Conservation (phyloP, 2,797 vertebrate genomes). For the Catostomus latipinnis region DNA sequence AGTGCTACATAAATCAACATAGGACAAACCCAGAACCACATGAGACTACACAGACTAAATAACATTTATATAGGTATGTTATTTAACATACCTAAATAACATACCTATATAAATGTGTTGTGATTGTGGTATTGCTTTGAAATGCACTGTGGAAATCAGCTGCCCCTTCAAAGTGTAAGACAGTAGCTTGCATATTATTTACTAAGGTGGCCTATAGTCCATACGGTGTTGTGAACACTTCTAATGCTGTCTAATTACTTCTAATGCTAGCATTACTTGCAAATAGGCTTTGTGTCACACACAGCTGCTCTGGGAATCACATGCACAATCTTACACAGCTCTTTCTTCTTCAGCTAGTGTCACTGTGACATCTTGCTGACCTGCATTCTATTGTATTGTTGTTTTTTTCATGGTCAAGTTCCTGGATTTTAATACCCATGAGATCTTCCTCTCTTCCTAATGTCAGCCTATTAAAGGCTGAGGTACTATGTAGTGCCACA, state of each 20-base stretch:
- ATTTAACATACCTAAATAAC: too few species aligned
- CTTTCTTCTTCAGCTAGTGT: not conserved
- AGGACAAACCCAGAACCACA: too few species aligned
- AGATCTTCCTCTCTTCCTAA: not conserved
- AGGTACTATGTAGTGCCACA: conserved; percentile 12
- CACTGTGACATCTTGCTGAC: not conserved
- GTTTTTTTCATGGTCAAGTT: conserved; percentile 12
- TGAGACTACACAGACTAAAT: too few species aligned
- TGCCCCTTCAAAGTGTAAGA: not conserved
- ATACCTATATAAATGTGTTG: not conserved
- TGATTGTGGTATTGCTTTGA: not conserved
- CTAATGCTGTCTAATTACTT: conserved; percentile 60
- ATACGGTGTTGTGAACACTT: conserved; percentile 46
- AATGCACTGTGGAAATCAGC: not conserved
- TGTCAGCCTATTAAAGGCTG: not conserved
- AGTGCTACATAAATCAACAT: too few species aligned
- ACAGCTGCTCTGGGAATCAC: conserved; percentile 61
- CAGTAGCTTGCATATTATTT: not conserved
- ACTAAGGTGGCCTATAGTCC: conserved; percentile 15
- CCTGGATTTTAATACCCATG: not conserved
- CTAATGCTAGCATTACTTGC: conserved; percentile 65
- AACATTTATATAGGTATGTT: too few species aligned
- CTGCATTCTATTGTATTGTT: not conserved
- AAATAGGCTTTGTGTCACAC: conserved; percentile 61
- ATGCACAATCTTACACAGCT: conserved; percentile 7